These are phyloP conservation scores for Eumaeus atala DNA, from an alignment of 1,140 invertebrate genomes.

Conservation along the genomic window DNA sequence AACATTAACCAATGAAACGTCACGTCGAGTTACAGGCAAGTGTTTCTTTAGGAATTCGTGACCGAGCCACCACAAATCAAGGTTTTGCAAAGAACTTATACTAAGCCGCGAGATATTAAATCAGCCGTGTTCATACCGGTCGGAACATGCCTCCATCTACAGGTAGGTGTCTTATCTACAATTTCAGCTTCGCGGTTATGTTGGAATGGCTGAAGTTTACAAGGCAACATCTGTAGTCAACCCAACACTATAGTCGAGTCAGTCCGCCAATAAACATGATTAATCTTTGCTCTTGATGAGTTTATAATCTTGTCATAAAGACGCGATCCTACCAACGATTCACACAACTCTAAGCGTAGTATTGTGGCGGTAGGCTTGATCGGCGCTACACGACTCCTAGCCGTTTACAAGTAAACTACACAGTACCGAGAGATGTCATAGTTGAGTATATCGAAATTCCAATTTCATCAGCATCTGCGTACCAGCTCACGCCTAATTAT, in stretches of 20 bases:
- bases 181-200: not conserved
- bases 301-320: constrained; percentile 19
- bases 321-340: constrained; percentile 16
- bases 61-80: constrained; percentile 22
- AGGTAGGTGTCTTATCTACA: constrained; percentile 16
- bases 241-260: constrained; percentile 21
- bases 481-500: constrained; percentile 25
- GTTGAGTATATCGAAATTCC: constrained; percentile 12
- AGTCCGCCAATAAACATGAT: constrained; percentile 17
- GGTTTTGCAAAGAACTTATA: not conserved
- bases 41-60: constrained; percentile 12
- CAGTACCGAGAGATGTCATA: not conserved
- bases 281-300: constrained; percentile 6
- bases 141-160: constrained; percentile 23
- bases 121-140: constrained; percentile 22
- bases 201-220: not conserved
- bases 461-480: constrained; percentile 21
- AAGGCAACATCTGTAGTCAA: constrained; percentile 11
- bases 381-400: constrained; percentile 22
- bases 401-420: constrained; percentile 20
- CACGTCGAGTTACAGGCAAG: too few relatives aligned
- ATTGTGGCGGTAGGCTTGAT: constrained; percentile 22
- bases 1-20: too few relatives aligned
- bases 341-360: constrained; percentile 23
- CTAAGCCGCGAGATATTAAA: constrained; percentile 21